Conservation (phyloP, 1,140 invertebrate genomes). For the Drosophila sp. region DNA sequence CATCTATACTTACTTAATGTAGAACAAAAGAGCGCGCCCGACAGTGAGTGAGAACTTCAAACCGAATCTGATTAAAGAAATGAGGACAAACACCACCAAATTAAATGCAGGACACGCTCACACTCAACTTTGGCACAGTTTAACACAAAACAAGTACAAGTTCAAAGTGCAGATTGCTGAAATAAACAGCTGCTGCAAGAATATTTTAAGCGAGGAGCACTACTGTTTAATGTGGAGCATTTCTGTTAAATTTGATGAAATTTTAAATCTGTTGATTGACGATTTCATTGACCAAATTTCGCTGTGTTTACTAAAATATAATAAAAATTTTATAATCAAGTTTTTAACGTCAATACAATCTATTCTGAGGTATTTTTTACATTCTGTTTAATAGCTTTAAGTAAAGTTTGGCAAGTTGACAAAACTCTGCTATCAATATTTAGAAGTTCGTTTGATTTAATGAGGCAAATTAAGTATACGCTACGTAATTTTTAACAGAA, state of each 20-base stretch:
- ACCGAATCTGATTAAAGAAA: conserved; percentile 36
- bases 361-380: too few relatives aligned
- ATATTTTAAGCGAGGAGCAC: conserved; percentile 37
- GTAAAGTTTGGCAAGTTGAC: background rate
- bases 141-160: conserved; percentile 43
- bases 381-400: background rate
- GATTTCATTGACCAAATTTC: background rate
- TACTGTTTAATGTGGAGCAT: conserved; percentile 5
- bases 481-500: too few relatives aligned
- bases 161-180: conserved; percentile 67
- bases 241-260: conserved; percentile 3
- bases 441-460: background rate
- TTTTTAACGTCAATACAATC: too few relatives aligned
- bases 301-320: background rate
- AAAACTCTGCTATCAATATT: background rate
- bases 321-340: background rate
- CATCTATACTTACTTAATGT: conserved; percentile 4
- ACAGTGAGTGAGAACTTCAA: conserved; percentile 34
- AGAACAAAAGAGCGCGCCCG: conserved; percentile 12
- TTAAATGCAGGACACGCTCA: conserved; percentile 57
- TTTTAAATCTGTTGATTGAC: background rate
- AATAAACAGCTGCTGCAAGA: conserved; percentile 57
- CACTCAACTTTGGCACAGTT: conserved; percentile 54
- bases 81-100: conserved; percentile 32
- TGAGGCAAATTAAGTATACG: background rate